Conservation (phyloP, 2,113 vertebrate genomes). For the Sapayoa aenigma region DNA sequence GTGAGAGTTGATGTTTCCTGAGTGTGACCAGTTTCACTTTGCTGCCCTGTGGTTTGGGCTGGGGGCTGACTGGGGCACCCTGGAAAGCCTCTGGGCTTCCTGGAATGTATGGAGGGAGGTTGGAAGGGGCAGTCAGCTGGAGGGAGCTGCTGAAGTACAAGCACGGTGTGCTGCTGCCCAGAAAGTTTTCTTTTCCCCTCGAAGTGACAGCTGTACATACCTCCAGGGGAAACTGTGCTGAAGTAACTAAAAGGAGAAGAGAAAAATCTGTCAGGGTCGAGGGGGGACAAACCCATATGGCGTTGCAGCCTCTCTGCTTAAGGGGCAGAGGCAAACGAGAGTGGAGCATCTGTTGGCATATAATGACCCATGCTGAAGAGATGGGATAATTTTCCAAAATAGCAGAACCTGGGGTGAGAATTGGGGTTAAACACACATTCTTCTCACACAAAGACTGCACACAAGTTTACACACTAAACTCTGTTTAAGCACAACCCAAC, state of each 20-base stretch:
- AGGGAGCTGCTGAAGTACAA: background rate
- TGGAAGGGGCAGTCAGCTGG: background rate
- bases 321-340: background rate
- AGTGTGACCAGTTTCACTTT: background rate
- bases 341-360: background rate
- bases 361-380: background rate
- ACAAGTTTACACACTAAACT: background rate
- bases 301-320: background rate
- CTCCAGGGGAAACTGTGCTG: background rate
- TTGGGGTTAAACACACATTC: background rate
- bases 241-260: background rate
- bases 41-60: background rate
- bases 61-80: background rate
- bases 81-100: background rate
- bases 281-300: background rate
- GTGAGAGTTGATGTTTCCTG: background rate
- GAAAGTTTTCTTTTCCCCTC: background rate
- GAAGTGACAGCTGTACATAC: background rate
- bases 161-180: fast-evolving
- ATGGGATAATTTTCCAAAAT: background rate
- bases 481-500: background rate
- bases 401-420: background rate
- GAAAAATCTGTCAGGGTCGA: background rate
- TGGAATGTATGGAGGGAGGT: background rate
- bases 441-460: background rate